phyloP scores from a whole-genome alignment of 1,140 invertebrate genomes.

The Ganaspis sp. region DNA sequence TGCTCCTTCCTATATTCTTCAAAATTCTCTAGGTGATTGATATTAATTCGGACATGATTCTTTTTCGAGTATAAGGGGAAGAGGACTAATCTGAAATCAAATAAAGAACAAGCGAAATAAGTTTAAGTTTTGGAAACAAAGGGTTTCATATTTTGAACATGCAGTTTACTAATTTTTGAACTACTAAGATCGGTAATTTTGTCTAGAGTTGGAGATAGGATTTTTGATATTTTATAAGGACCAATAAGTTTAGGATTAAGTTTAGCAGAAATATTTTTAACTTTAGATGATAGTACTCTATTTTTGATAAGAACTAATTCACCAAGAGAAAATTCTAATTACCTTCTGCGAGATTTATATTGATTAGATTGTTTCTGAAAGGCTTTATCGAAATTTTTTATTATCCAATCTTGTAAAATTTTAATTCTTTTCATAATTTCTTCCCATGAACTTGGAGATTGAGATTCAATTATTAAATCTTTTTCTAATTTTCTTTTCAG shows the following conservation, averaged over 20 bases:
- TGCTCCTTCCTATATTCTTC: too few relatives aligned
- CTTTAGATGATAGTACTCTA: background rate
- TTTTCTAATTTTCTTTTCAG: too few relatives aligned
- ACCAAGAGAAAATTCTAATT: slow-evolving; percentile 25
- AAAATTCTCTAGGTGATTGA: too few relatives aligned
- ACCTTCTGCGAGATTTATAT: slow-evolving; percentile 40
- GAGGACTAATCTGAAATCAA: too few relatives aligned
- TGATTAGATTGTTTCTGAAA: slow-evolving; percentile 26
- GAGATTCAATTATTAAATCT: background rate
- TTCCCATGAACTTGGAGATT: slow-evolving; percentile 7
- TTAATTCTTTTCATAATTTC: background rate
- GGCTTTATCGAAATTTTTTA: slow-evolving; percentile 24
- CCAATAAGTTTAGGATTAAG: background rate
- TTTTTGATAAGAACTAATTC: background rate
- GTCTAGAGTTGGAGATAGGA: background rate
- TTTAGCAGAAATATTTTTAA: slow-evolving; percentile 29
- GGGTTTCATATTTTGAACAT: background rate
- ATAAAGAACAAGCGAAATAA: too few relatives aligned
- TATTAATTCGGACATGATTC: too few relatives aligned
- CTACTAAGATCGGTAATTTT: background rate
- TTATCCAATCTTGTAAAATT: background rate
- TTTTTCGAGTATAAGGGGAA: too few relatives aligned
- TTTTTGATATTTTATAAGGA: background rate
- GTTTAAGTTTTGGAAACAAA: background rate
- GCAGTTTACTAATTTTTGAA: background rate